These are phyloP conservation scores for Terebella lapidaria DNA, from an alignment of 2,888 invertebrate genomes.

Conservation along the genomic window DNA sequence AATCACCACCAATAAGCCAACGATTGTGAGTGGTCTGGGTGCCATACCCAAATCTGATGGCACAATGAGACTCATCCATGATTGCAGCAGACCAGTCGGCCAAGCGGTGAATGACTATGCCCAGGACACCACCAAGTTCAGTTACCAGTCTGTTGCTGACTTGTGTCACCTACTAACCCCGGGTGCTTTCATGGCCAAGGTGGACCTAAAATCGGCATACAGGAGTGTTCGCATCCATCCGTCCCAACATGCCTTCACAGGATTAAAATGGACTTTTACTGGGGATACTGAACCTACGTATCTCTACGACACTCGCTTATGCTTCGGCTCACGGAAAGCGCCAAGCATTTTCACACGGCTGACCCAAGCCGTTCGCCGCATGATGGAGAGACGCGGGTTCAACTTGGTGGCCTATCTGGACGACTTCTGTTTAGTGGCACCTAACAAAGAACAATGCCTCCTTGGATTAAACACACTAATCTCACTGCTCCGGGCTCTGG, in stretches of 20 bases:
- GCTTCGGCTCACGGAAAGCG: background rate
- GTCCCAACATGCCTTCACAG: background rate
- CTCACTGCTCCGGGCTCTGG: background rate
- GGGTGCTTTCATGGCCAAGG: background rate
- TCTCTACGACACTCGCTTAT: background rate
- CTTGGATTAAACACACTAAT: background rate
- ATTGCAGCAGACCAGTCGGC: background rate
- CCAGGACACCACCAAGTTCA: background rate
- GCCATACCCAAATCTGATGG: background rate
- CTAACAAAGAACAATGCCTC: background rate
- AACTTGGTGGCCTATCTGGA: background rate
- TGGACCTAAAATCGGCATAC: background rate
- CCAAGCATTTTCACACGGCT: background rate
- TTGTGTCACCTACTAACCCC: background rate
- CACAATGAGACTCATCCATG: background rate
- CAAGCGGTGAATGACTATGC: background rate
- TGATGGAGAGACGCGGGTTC: constrained; percentile 1
- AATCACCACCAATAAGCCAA: background rate
- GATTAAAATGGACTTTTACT: background rate
- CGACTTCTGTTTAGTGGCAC: background rate
- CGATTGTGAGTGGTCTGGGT: background rate
- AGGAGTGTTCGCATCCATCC: background rate
- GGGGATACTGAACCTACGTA: background rate
- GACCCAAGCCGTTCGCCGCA: background rate
- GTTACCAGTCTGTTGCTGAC: background rate